phyloP scores from a whole-genome alignment of 2,797 vertebrate species.

The Brachymystax lenok region DNA sequence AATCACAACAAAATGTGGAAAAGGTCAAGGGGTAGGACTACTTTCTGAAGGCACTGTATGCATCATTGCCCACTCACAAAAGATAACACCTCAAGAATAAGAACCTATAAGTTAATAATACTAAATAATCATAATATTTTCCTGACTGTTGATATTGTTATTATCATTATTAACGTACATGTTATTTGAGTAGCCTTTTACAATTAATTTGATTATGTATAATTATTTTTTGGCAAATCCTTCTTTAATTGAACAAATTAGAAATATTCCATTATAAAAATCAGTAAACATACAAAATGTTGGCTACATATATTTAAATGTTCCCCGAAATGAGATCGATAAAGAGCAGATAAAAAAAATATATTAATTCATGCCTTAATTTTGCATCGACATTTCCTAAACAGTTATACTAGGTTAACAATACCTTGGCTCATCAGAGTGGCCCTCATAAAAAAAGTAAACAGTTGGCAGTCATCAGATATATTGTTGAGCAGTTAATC shows the following conservation, averaged over 20 bases:
- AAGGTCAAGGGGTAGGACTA: too few species aligned
- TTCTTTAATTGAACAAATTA: background rate
- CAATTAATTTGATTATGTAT: background rate
- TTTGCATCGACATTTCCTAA: background rate
- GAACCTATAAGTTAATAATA: background rate
- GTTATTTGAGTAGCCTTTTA: background rate
- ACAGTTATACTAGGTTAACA: background rate
- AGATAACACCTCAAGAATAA: background rate
- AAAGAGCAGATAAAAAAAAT: background rate
- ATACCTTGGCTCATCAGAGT: background rate
- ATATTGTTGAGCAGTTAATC: background rate
- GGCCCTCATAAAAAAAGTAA: background rate
- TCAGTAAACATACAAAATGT: background rate
- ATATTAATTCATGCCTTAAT: background rate
- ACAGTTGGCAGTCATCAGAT: conserved; percentile 6
- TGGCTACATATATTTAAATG: background rate
- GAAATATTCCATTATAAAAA: background rate
- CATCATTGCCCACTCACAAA: background rate
- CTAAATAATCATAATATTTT: background rate
- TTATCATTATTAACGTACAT: background rate
- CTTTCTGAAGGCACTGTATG: too few species aligned
- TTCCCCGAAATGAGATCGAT: background rate
- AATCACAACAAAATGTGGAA: too few species aligned
- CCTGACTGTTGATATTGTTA: background rate
- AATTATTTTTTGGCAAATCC: background rate